These are phyloP conservation scores for Dyspetes luteomarginatus DNA, from an alignment of 2,888 invertebrate genomes.

Conservation along the genomic window DNA sequence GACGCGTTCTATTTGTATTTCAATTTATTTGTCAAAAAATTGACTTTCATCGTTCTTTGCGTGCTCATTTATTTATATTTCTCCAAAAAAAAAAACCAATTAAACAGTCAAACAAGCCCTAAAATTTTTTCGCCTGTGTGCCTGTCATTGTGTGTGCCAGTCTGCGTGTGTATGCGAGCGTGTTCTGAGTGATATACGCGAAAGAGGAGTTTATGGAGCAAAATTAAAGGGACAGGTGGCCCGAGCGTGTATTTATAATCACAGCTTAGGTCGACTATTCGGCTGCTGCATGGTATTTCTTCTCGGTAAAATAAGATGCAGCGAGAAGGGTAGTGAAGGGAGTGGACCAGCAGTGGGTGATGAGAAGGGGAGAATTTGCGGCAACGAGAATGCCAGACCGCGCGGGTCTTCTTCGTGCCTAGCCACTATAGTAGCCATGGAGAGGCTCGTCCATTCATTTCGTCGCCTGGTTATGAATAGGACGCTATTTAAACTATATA, in stretches of 20 bases:
- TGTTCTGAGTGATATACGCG: not conserved
- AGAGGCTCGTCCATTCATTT: conserved; percentile 75
- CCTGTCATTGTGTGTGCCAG: not conserved
- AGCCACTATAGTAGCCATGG: conserved; percentile 63
- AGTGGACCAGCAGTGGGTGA: not conserved
- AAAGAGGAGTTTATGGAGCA: not conserved
- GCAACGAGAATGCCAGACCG: conserved; percentile 45
- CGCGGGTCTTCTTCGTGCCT: conserved; percentile 54
- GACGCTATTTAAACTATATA: conserved; percentile 76
- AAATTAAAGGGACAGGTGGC: not conserved
- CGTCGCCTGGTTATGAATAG: conserved; percentile 78
- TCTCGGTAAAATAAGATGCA: not conserved
- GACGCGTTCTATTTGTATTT: not conserved
- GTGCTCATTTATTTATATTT: too few relatives aligned
- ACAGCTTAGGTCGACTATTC: conserved; percentile 9
- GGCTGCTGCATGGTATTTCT: not conserved
- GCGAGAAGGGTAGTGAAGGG: not conserved
- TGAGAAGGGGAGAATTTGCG: conserved; percentile 39
- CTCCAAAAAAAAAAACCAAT: too few relatives aligned
- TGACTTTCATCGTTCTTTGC: not conserved
- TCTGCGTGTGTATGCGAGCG: not conserved
- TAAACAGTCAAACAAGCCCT: too few relatives aligned
- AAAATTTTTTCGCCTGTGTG: too few relatives aligned
- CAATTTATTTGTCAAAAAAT: not conserved
- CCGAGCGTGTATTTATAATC: conserved; percentile 75